phyloP scores from a whole-genome alignment of 2,113 vertebrate species.

The Catharus minimus region DNA sequence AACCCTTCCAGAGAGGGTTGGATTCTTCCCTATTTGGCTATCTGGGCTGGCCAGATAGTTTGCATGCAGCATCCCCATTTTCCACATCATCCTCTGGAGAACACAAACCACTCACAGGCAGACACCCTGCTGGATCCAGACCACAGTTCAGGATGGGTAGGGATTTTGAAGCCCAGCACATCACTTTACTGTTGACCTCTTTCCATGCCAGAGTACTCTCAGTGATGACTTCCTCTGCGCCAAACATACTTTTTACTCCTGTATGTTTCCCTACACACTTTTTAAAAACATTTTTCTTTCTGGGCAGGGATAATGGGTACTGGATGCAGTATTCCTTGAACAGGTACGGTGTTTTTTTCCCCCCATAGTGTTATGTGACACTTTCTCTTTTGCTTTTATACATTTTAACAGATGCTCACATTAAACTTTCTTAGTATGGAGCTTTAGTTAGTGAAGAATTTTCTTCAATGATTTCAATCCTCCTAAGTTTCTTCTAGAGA shows the following conservation, averaged over 20 bases:
- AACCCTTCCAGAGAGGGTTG: background rate
- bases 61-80: fast-evolving
- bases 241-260: background rate
- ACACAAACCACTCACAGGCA: fast-evolving
- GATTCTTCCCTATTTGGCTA: background rate
- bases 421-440: background rate
- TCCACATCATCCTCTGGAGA: background rate
- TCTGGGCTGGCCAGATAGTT: background rate
- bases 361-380: fast-evolving
- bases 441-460: background rate
- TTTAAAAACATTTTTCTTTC: background rate
- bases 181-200: background rate
- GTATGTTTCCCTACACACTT: background rate
- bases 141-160: background rate
- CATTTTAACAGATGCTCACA: background rate
- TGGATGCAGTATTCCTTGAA: background rate
- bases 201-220: background rate
- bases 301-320: background rate
- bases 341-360: background rate
- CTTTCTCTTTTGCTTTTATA: background rate
- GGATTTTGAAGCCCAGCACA: background rate
- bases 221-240: background rate
- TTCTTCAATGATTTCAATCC: background rate
- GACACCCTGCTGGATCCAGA: background rate
- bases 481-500: background rate